A percentile compares a stretch with the other conserved stretches of the same genome.
phyloP scores from a whole-genome alignment of 1,140 invertebrate genomes.

The Sarcophaga peregrina region DNA sequence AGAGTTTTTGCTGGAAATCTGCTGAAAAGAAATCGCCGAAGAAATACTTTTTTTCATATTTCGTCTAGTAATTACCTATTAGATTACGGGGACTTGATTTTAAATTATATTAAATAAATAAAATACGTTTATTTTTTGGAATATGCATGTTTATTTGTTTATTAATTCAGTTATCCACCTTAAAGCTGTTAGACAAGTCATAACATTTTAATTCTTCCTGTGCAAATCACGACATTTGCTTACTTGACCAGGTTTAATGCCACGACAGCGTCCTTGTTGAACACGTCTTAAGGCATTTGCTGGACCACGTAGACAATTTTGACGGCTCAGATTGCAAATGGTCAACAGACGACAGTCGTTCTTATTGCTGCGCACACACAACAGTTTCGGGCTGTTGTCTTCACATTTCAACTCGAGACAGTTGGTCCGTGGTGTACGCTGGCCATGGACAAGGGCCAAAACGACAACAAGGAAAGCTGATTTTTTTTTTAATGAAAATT shows the following conservation, averaged over 20 bases:
- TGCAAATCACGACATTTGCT: background rate
- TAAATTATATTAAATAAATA: too few species aligned
- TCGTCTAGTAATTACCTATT: too few species aligned
- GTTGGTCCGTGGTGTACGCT: background rate
- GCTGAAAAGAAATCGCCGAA: too few species aligned
- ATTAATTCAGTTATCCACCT: too few species aligned
- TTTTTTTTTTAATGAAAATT: background rate
- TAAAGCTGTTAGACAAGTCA: too few species aligned
- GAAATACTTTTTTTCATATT: too few species aligned
- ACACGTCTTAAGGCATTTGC: background rate
- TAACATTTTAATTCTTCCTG: background rate
- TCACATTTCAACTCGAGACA: background rate
- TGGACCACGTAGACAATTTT: conserved; percentile 24
- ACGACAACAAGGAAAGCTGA: background rate
- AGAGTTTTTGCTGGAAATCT: too few species aligned
- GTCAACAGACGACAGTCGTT: conserved; percentile 38
- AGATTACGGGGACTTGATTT: too few species aligned
- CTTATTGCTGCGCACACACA: background rate
- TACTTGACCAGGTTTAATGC: conserved; percentile 20
- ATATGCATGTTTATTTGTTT: too few species aligned
- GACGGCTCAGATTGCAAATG: conserved; percentile 1
- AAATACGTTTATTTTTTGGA: too few species aligned
- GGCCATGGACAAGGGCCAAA: background rate
- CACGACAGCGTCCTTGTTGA: background rate
- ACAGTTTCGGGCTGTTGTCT: background rate